Percentiles rank a stretch among this genome's conserved stretches.
Conservation (phyloP, 1,140 invertebrate species). For the Babylonia areolata region DNA sequence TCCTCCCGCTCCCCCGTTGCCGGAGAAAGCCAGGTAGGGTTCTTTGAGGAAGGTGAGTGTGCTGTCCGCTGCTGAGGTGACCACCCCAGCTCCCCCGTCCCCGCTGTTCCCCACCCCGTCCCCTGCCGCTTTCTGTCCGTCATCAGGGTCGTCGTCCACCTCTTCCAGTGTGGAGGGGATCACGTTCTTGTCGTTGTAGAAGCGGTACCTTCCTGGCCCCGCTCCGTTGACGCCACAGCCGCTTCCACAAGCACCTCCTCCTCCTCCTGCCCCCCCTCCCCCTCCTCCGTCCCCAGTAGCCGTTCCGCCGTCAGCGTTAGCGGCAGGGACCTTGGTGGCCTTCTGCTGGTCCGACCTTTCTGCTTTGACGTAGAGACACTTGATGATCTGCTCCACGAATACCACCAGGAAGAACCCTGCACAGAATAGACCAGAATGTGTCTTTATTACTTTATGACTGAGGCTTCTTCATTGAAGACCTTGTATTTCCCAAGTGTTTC, state of each 20-base stretch:
- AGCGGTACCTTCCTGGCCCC: background rate
- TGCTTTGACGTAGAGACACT: slow-evolving; percentile 58
- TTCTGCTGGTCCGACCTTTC: slow-evolving; percentile 9
- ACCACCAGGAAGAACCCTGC: slow-evolving; percentile 80
- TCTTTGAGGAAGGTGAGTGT: background rate
- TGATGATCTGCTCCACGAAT: slow-evolving; percentile 79
- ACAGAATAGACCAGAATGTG: background rate
- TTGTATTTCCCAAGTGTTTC: too few species aligned
- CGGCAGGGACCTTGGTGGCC: background rate
- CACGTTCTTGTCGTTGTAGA: slow-evolving; percentile 33
- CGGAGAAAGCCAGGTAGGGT: background rate
- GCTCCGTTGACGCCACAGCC: background rate
- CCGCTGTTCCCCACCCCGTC: background rate
- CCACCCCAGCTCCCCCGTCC: slow-evolving; percentile 1
- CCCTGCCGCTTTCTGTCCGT: background rate
- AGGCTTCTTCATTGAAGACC: too few species aligned
- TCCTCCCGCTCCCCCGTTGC: background rate
- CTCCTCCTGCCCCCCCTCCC: background rate
- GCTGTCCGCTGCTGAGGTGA: too few species aligned
- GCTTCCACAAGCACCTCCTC: background rate
- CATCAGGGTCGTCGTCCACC: background rate
- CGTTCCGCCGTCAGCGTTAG: background rate
- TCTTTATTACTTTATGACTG: too few species aligned
- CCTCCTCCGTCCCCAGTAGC: background rate
- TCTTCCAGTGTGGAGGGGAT: slow-evolving; percentile 35